Conservation (phyloP, 1,140 invertebrate genomes). For the Holotrichia oblita region DNA sequence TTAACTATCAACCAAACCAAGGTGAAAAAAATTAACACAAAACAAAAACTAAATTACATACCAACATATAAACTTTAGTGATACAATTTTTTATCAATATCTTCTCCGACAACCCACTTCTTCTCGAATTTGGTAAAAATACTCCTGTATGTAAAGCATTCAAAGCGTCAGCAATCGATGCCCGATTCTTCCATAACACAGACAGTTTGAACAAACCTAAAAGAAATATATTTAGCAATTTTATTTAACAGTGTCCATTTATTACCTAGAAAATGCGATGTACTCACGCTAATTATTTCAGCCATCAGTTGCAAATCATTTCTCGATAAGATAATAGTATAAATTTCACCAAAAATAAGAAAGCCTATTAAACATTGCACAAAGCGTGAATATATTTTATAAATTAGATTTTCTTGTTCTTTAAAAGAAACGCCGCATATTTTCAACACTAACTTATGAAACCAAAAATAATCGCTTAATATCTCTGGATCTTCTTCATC, state of each 20-base stretch:
- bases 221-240: background rate
- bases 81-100: conserved; percentile 3
- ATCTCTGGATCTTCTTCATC: background rate
- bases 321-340: background rate
- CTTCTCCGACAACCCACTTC: background rate
- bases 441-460: background rate
- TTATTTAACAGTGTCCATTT: background rate
- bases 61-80: background rate
- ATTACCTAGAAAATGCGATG: background rate
- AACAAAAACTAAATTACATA: background rate
- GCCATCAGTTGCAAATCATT: background rate
- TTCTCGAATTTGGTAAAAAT: background rate
- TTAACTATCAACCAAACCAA: too few species aligned
- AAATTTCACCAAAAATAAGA: background rate
- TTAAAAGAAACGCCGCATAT: background rate
- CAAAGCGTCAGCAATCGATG: background rate
- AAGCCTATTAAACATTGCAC: background rate
- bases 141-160: background rate
- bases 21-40: too few species aligned
- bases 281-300: background rate
- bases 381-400: background rate
- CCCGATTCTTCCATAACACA: background rate
- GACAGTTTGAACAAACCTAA: background rate
- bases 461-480: background rate
- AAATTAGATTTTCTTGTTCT: background rate